Percentiles rank a stretch among this genome's conserved stretches.
Evolutionary conservation across 1,140 invertebrate species (phyloP).

Genomic region (Drosophila micromelanica): DNA sequence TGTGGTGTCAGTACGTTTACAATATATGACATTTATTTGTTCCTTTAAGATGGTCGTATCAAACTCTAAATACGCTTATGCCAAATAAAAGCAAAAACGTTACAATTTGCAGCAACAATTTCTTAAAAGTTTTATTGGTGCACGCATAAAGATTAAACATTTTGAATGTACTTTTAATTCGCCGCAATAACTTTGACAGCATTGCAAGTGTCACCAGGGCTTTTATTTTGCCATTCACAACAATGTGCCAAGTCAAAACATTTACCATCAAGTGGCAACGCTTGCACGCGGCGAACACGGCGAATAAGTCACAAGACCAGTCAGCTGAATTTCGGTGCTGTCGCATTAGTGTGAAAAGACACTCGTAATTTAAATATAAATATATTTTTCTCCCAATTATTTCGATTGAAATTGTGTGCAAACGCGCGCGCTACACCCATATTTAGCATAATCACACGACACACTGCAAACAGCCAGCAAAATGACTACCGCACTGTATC

Average conservation of each 20-base stretch:
- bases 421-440: conserved; percentile 47
- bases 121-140: neutral
- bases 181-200: conserved; percentile 4
- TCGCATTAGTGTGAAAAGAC: conserved; percentile 79
- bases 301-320: conserved; percentile 84
- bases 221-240: conserved; percentile 22
- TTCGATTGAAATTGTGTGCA: conserved; percentile 61
- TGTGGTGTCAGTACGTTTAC: too few species aligned
- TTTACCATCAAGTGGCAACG: conserved; percentile 24
- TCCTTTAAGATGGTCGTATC: too few species aligned
- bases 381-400: conserved; percentile 62
- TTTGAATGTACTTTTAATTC: conserved; percentile 1
- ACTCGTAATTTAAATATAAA: conserved; percentile 69
- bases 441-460: conserved; percentile 39
- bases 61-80: too few species aligned
- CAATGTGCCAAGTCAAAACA: conserved; percentile 1
- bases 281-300: conserved; percentile 34
- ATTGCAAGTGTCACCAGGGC: neutral
- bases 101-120: too few species aligned
- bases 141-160: too few species aligned
- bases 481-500: conserved; percentile 89
- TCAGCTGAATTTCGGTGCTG: conserved; percentile 83
- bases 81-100: too few species aligned
- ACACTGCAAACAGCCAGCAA: conserved; percentile 80
- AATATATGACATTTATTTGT: too few species aligned